Evolutionary conservation across 2,113 vertebrate species (phyloP).

Genomic region (Leucopternis melanops): DNA sequence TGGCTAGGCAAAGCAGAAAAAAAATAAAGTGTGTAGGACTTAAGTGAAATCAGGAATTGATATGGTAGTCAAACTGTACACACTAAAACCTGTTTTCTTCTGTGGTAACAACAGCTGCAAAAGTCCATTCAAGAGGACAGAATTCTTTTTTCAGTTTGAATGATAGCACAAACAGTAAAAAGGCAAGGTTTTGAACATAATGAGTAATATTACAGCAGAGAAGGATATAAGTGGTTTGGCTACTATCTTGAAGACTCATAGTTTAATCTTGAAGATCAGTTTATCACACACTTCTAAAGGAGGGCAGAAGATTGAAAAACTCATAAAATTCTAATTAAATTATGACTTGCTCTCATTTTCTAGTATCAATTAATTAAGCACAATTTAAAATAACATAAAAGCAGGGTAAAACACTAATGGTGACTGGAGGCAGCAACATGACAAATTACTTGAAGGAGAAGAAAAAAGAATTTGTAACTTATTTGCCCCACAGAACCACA

Average conservation of each 20-base stretch:
- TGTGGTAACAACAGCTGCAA: background rate
- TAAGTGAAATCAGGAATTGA: background rate
- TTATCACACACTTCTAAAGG: background rate
- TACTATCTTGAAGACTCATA: background rate
- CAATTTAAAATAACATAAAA: slow-evolving; percentile 22
- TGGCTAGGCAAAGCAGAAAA: background rate
- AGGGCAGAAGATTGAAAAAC: background rate
- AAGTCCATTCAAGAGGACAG: background rate
- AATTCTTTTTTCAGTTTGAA: background rate
- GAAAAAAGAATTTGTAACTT: background rate
- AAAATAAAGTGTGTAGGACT: background rate
- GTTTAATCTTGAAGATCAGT: background rate
- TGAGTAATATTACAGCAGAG: background rate
- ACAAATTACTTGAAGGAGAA: background rate
- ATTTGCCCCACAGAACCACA: background rate
- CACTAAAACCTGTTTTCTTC: background rate
- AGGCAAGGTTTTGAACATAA: background rate
- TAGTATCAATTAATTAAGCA: background rate
- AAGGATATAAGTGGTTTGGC: background rate
- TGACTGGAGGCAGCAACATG: background rate
- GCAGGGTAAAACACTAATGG: background rate
- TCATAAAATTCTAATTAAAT: background rate
- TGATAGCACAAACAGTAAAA: background rate
- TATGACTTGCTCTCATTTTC: slow-evolving; percentile 4
- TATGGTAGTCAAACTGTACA: background rate